Conservation (phyloP, 2,888 invertebrate species). For the Electrophaes corylata region DNA sequence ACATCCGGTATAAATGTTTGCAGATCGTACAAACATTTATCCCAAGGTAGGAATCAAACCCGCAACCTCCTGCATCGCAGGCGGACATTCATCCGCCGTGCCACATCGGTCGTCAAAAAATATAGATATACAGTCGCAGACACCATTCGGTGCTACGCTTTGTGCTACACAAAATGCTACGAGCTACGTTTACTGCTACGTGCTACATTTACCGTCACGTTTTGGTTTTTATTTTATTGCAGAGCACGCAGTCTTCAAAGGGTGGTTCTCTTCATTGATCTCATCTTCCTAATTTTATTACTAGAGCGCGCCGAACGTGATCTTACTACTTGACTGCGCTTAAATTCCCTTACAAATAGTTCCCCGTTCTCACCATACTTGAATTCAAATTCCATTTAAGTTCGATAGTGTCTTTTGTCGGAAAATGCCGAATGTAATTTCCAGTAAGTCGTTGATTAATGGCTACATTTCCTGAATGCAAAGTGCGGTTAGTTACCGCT, state of each 20-base stretch:
- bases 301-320: constrained; percentile 14
- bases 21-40: no score
- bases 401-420: constrained; percentile 24
- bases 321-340: constrained; percentile 17
- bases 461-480: constrained; percentile 35
- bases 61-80: no score
- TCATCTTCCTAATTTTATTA: constrained; percentile 2
- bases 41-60: no score
- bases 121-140: not conserved
- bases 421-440: constrained; percentile 33
- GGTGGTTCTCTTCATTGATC: not conserved
- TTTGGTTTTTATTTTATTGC: not conserved
- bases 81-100: no score
- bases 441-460: constrained; percentile 38
- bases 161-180: constrained; percentile 11
- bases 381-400: constrained; percentile 22
- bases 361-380: constrained; percentile 11
- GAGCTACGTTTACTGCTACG: not conserved
- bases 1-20: no score
- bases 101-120: no score
- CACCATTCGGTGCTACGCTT: not conserved
- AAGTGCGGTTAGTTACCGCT: constrained; percentile 26
- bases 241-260: not conserved
- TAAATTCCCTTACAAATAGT: constrained; percentile 22
- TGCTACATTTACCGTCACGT: not conserved